phyloP scores from a whole-genome alignment of 2,113 vertebrate species.

The Galemys pyrenaicus region DNA sequence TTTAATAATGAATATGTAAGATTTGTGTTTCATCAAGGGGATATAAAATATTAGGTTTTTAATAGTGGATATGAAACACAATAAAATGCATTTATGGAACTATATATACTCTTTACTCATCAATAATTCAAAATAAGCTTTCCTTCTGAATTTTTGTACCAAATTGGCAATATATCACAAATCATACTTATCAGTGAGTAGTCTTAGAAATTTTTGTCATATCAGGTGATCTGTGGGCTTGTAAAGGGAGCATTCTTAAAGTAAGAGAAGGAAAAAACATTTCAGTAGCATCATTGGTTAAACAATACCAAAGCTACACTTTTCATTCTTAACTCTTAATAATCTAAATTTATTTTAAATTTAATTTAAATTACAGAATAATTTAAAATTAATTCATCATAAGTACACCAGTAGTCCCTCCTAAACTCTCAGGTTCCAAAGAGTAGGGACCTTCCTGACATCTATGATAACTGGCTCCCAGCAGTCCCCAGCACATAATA shows the following conservation, averaged over 20 bases:
- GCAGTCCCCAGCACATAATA: neutral
- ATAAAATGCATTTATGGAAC: conserved; percentile 27
- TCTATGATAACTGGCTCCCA: neutral
- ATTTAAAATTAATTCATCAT: neutral
- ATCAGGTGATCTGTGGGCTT: conserved; percentile 3
- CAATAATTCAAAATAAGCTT: conserved; percentile 14
- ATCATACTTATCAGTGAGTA: conserved; percentile 13
- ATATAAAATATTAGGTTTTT: neutral
- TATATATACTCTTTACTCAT: neutral
- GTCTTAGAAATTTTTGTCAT: conserved; percentile 29
- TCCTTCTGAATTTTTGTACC: neutral
- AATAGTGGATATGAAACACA: conserved; percentile 5
- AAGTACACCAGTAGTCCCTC: neutral
- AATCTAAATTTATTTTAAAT: conserved; percentile 16
- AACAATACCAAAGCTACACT: neutral
- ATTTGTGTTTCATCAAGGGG: neutral
- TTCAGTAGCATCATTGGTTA: neutral
- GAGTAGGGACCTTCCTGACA: neutral
- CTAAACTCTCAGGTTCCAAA: neutral
- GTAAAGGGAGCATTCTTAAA: neutral
- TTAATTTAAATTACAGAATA: neutral
- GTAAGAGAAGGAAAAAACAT: conserved; percentile 44
- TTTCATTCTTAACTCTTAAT: conserved; percentile 12
- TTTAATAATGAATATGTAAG: no score
- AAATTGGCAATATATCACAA: neutral